Base-by-base conservation (phyloP, 2,797 vertebrate genomes). In the Coregonus ussuriensis region DNA sequence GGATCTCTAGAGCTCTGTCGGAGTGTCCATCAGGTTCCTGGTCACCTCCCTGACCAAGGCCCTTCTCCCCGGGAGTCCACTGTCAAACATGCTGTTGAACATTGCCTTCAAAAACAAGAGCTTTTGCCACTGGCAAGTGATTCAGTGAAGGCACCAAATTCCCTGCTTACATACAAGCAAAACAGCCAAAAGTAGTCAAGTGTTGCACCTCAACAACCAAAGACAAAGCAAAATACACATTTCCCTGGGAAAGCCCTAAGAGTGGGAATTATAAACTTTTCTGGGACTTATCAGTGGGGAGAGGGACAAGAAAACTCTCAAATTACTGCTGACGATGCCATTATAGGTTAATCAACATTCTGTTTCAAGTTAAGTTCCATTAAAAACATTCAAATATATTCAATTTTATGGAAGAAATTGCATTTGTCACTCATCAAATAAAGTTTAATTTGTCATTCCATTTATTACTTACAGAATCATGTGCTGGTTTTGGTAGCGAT, bases 301-400 rank as follows among this genome's bases (percentile, higher is more conserved):
- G 47, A 29, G 31, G 53, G 25, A 6, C 41, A 71, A 59, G 6
- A 47, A 78, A 84, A 88, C 41, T 91, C 88, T 15, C 91, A 90
- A 41, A 66, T 72, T 47, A 79, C 79, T 54, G 81, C 75, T 3
- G 92, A 95, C 1, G 89, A 92, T 1, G 16, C 87, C 0, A 88
- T 53, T 53, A 52, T 52, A n/a, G 56, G 56, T 59, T 52, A 52
- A 52, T 52, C 51, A 52, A 52, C 51, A 52, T 52, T 53, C 52
- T 16, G 52, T 13, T 53, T 53, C 52, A 53, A 53, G 59, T 63
- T 66, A 9, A 41, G 41, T 66, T 66, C 25, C 21, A 31, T 25
- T 66, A 66, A 31, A 66, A 66, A 9, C 14, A 69, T 41, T 69
- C 3, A 41, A 18, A 13, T 47, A 18, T 21, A n/a, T 47, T 71